Percentiles rank a stretch among this genome's conserved stretches.
phyloP scores from a whole-genome alignment of 2,888 invertebrate species.

The Prenolepis imparis region DNA sequence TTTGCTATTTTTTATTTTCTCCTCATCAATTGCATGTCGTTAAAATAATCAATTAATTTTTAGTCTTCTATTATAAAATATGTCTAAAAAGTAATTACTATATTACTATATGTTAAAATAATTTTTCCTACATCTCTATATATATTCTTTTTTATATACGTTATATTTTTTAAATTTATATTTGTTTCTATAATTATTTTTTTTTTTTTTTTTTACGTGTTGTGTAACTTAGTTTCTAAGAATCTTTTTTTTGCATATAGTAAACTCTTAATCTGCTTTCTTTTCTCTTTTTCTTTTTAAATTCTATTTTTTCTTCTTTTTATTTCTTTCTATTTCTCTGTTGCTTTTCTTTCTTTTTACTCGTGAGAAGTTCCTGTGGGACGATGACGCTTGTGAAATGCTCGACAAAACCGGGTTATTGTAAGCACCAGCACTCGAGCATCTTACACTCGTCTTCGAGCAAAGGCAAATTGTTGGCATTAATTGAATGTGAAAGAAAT shows the following conservation, averaged over 20 bases:
- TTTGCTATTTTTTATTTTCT: background rate
- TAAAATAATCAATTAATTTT: conserved; percentile 4
- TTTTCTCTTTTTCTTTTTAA: background rate
- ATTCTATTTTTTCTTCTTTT: conserved; percentile 1
- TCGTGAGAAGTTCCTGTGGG: conserved; percentile 17
- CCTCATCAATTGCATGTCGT: background rate
- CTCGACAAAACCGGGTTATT: conserved; percentile 83
- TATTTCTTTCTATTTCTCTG: conserved; percentile 22
- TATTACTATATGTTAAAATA: conserved; percentile 1
- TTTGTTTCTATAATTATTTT: background rate
- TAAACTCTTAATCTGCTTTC: conserved; percentile 9
- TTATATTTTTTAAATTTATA: conserved; percentile 2
- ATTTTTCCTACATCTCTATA: background rate
- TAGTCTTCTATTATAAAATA: background rate
- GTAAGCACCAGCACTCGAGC: conserved; percentile 80
- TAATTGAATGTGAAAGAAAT: conserved; percentile 78
- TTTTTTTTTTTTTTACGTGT: background rate
- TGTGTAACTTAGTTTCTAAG: background rate
- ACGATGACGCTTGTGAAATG: conserved; percentile 53
- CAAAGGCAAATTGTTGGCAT: conserved; percentile 82
- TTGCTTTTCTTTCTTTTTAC: conserved; percentile 40
- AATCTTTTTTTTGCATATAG: background rate
- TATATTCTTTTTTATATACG: background rate
- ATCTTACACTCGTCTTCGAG: conserved; percentile 78
- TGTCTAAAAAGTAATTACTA: background rate